Evolutionary conservation across 2,797 vertebrate species (phyloP).

Genomic region (Holocentrus rufus): DNA sequence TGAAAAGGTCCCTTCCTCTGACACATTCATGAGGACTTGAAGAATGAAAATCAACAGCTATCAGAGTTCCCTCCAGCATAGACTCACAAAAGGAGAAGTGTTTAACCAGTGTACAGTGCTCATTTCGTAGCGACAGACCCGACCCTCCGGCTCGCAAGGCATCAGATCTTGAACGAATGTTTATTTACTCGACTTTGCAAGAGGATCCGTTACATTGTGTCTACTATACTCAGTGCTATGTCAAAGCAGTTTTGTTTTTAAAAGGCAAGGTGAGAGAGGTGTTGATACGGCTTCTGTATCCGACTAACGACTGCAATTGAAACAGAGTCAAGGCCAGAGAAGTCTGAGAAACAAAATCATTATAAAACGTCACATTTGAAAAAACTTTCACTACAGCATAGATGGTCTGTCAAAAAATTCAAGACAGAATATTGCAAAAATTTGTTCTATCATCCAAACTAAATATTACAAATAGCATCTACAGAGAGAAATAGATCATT

Average conservation of each 20-base stretch:
- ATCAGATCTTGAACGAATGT: conserved; percentile 42
- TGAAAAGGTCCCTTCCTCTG: conserved; percentile 53
- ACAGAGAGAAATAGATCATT: conserved; percentile 71
- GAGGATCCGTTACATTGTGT: conserved; percentile 26
- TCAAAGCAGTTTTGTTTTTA: conserved; percentile 61
- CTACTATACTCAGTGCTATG: conserved; percentile 47
- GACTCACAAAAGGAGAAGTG: conserved; percentile 40
- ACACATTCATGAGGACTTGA: conserved; percentile 66
- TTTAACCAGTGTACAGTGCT: conserved; percentile 49
- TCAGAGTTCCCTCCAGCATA: conserved; percentile 54
- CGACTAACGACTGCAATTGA: conserved; percentile 52
- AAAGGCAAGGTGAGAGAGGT: conserved; percentile 70
- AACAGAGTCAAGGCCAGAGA: conserved; percentile 65
- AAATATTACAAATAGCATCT: conserved; percentile 76
- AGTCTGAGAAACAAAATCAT: conserved; percentile 59
- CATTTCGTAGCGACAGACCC: conserved; percentile 35
- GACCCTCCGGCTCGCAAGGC: conserved; percentile 53
- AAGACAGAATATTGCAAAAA: conserved; percentile 58
- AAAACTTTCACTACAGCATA: conserved; percentile 75
- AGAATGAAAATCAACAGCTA: conserved; percentile 31
- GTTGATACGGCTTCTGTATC: conserved; percentile 53
- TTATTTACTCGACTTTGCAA: conserved; percentile 22
- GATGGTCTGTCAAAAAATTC: conserved; percentile 61
- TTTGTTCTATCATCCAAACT: conserved; percentile 62
- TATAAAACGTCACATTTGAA: conserved; percentile 73